A percentile compares a stretch with the other conserved stretches of the same genome.
Evolutionary conservation across 53 echinoderm and acorn worm species (phyloP).

Genomic region (Apostichopus leukothele): DNA sequence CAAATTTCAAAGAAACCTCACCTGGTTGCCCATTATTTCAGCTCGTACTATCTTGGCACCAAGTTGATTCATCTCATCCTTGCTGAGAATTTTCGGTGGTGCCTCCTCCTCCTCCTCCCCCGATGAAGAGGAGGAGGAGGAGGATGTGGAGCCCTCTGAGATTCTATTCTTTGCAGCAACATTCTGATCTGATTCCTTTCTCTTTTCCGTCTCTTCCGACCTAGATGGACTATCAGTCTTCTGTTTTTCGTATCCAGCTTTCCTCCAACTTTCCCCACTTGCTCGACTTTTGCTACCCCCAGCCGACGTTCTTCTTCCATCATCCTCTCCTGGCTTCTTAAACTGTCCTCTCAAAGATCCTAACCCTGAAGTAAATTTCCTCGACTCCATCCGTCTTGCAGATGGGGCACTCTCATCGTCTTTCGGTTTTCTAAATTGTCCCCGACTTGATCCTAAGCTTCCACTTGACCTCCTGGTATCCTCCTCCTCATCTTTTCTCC

Average conservation of each 20-base stretch:
- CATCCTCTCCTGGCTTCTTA: constrained; percentile 70
- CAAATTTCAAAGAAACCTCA: constrained; percentile 29
- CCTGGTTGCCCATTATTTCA: constrained; percentile 97
- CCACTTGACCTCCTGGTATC: neutral
- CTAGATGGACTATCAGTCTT: constrained; percentile 31
- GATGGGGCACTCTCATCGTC: constrained; percentile 25
- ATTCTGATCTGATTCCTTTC: neutral
- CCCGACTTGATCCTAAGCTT: constrained; percentile 23
- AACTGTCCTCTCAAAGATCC: constrained; percentile 56
- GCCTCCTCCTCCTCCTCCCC: neutral
- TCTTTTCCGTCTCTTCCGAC: constrained; percentile 18
- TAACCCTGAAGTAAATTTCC: neutral
- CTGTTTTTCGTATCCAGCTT: constrained; percentile 65
- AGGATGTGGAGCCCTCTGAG: neutral
- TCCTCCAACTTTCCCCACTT: constrained; percentile 59
- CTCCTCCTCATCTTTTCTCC: neutral
- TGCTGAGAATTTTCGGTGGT: constrained; percentile 57
- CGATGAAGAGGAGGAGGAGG: constrained; percentile 27
- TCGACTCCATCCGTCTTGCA: neutral
- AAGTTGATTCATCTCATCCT: constrained; percentile 90
- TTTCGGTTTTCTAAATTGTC: constrained; percentile 43
- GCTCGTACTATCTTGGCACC: constrained; percentile 94
- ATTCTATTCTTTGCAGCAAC: constrained; percentile 51
- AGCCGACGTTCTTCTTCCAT: neutral
- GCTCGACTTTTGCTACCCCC: neutral